Percentiles rank a stretch among this genome's conserved stretches.
Conservation (phyloP, 1,140 invertebrate genomes). For the Drosophila erecta region DNA sequence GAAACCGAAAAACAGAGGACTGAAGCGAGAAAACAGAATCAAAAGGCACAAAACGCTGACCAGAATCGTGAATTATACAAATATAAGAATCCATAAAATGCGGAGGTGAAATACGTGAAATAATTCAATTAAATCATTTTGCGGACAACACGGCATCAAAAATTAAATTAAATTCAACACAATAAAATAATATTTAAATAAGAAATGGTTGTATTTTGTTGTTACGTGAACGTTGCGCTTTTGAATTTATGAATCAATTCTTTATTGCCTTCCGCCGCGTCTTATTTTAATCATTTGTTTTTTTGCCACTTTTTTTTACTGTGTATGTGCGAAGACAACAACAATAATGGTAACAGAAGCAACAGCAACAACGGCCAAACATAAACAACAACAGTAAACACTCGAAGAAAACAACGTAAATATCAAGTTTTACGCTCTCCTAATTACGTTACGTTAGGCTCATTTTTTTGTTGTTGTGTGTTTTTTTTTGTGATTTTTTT, state of each 20-base stretch:
- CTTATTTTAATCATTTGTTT: constrained; percentile 33
- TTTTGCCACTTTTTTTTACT: constrained; percentile 62
- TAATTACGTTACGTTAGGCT: constrained; percentile 31
- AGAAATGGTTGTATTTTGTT: constrained; percentile 67
- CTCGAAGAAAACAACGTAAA: constrained; percentile 34
- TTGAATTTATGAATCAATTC: constrained; percentile 43
- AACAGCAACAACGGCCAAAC: constrained; percentile 29
- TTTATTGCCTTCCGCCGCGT: constrained; percentile 15
- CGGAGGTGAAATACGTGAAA: constrained; percentile 1
- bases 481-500: constrained; percentile 7
- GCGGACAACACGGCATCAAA: constrained; percentile 1
- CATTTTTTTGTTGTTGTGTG: constrained; percentile 21
- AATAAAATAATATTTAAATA: no score
- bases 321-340: constrained; percentile 52
- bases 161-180: no score
- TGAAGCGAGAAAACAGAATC: constrained; percentile 4
- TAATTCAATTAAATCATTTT: constrained; percentile 9
- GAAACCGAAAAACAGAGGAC: constrained; percentile 8
- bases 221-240: constrained; percentile 63
- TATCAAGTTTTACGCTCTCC: constrained; percentile 30
- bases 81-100: neutral
- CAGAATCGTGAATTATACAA: constrained; percentile 7
- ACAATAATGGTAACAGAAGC: constrained; percentile 27
- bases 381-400: constrained; percentile 24
- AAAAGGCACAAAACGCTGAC: constrained; percentile 1